Conservation (phyloP, 1,140 invertebrate species). For the Brachionus rubens region DNA sequence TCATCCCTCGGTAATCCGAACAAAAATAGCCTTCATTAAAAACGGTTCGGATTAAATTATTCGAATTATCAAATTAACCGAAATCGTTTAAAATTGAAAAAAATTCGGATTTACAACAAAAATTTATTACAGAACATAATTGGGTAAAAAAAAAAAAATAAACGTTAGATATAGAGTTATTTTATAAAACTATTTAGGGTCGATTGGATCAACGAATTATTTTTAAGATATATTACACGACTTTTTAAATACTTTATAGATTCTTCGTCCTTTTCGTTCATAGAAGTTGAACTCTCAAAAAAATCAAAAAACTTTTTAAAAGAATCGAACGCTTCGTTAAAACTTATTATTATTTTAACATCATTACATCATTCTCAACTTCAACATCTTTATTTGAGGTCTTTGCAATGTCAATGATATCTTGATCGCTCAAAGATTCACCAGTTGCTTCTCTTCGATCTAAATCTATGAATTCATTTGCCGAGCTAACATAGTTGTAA, state of each 20-base stretch:
- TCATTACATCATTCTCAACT: neutral
- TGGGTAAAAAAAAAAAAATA: neutral
- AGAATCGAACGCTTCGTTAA: neutral
- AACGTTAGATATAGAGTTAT: neutral
- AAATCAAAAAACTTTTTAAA: conserved; percentile 16
- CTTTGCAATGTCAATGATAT: conserved; percentile 20
- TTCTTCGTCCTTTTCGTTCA: neutral
- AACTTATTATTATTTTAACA: neutral
- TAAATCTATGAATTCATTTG: neutral
- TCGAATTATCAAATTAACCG: neutral
- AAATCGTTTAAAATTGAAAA: neutral
- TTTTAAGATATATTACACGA: neutral
- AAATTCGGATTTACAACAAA: neutral
- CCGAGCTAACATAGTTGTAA: too few species aligned
- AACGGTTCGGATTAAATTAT: conserved; percentile 4
- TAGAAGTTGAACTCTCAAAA: neutral
- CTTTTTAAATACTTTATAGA: conserved; percentile 6
- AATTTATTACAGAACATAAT: neutral
- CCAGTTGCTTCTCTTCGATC: neutral
- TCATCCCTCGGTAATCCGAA: conserved; percentile 7
- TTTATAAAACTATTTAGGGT: neutral
- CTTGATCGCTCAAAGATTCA: neutral
- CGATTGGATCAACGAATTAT: neutral
- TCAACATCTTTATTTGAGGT: neutral
- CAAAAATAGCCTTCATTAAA: neutral